Conservation (phyloP, 2,888 invertebrate genomes). For the Octonoba sinensis region DNA sequence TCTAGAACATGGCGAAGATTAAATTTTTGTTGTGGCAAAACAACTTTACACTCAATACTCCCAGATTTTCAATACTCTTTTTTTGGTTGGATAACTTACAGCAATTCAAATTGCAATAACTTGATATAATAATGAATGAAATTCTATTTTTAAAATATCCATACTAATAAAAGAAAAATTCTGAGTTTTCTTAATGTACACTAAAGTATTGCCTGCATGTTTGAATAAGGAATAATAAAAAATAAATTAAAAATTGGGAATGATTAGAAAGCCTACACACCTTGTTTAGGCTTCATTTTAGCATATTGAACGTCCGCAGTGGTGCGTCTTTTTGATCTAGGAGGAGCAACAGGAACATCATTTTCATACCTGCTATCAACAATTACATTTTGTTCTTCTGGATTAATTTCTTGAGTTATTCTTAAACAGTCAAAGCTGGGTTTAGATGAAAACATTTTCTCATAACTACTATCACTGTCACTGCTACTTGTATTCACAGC, state of each 20-base stretch:
- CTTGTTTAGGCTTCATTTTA: conserved; percentile 44
- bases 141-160: too few relatives aligned
- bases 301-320: conserved; percentile 55
- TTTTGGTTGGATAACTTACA: too few relatives aligned
- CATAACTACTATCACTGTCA: conserved; percentile 56
- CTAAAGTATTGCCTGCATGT: too few relatives aligned
- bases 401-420: background rate
- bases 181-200: too few relatives aligned
- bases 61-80: too few relatives aligned
- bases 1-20: too few relatives aligned
- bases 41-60: too few relatives aligned
- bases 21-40: too few relatives aligned
- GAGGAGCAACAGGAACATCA: conserved; percentile 58
- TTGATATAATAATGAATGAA: too few relatives aligned
- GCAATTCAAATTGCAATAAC: too few relatives aligned
- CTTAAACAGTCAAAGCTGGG: background rate
- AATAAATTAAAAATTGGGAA: too few relatives aligned
- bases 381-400: conserved; percentile 8
- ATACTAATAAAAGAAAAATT: background rate
- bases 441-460: conserved; percentile 40
- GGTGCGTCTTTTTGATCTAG: conserved; percentile 36
- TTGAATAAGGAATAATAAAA: too few relatives aligned
- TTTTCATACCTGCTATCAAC: background rate
- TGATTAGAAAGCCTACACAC: conserved; percentile 11
- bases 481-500: conserved; percentile 31